Evolutionary conservation across 2,888 invertebrate genomes (phyloP), one percentile per base, ranked within the genome.

Genomic region (Nasonia oneida): DNA sequence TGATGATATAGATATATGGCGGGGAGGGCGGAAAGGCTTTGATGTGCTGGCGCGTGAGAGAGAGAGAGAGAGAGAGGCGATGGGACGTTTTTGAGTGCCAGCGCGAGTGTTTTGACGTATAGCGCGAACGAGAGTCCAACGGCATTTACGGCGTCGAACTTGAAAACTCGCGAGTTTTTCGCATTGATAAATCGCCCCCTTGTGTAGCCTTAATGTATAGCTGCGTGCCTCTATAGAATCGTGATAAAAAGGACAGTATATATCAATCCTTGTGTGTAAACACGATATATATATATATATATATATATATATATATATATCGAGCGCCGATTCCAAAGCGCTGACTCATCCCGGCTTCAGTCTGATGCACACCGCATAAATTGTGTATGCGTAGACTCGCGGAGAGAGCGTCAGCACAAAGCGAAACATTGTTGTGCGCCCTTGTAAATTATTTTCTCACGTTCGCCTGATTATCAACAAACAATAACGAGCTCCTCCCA

Each of bases 391-490:
- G 37, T 6, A 70, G 18, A 70, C 37, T 70, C 33, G 10, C 0
- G 29, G 29, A 29, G 67, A 29, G 23, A 23, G 23, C 23, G 23
- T 23, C 23, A 23, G 23, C 23, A 23, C 23, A 23, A 23, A 23
- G 23, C 23, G 33, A 67, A 39, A 73, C 71, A 39, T 73, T 18
- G 18, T 53, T 53, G 1, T 18, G 18, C 71, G 42, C 18, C 23
- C 73, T 47, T 42, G 23, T 23, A 47, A 73, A 73, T 73, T 73
- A 73, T 73, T 73, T 23, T 47, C 14, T 23, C 42, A 23, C 47
- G 4, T n/a, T 39, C 23, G 23, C 47, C 23, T 14, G 73, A 42
- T 29, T 73, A 23, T 73, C 39, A 73, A n/a, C n/a, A 10, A 73
- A 73, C 47, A 23, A 42, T 4, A 37, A 42, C 15, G 70, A 1